Conservation (phyloP, 1,140 invertebrate species). For the Euura saliciscinereae region DNA sequence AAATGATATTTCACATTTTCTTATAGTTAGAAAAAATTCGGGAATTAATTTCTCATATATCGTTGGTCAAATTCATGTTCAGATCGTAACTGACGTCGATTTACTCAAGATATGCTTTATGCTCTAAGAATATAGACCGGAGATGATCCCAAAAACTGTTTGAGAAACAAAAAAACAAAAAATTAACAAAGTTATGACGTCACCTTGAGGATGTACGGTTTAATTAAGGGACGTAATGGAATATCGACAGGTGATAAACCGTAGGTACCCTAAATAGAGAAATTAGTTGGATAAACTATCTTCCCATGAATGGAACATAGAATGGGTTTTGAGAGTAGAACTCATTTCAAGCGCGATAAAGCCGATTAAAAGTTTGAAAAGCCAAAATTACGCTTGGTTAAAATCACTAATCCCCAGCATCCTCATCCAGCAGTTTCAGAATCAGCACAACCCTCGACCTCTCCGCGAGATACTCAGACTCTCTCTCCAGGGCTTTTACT, state of each 20-base stretch:
- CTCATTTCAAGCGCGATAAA: constrained; percentile 14
- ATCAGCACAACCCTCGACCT: not conserved
- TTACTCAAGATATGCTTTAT: too few species aligned
- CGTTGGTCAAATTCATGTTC: too few species aligned
- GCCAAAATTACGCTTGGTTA: constrained; percentile 11
- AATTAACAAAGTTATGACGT: too few species aligned
- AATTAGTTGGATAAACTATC: constrained; percentile 12
- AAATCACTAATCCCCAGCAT: not conserved
- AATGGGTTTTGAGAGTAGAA: not conserved
- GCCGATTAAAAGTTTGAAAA: constrained; percentile 15
- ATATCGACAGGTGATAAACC: not conserved
- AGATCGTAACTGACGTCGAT: too few species aligned
- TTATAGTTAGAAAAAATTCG: too few species aligned
- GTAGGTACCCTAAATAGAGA: constrained; percentile 10
- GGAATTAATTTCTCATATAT: too few species aligned
- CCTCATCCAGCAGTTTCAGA: not conserved
- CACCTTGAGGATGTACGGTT: too few species aligned
- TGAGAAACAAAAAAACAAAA: too few species aligned
- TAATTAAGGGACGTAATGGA: not conserved
- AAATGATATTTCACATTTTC: too few species aligned
- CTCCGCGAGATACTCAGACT: not conserved
- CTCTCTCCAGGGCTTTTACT: not conserved
- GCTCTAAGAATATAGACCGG: too few species aligned
- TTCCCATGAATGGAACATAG: not conserved
- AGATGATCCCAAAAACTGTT: too few species aligned